Base-by-base conservation (phyloP, 2,113 vertebrate genomes). In the Cariama cristata region DNA sequence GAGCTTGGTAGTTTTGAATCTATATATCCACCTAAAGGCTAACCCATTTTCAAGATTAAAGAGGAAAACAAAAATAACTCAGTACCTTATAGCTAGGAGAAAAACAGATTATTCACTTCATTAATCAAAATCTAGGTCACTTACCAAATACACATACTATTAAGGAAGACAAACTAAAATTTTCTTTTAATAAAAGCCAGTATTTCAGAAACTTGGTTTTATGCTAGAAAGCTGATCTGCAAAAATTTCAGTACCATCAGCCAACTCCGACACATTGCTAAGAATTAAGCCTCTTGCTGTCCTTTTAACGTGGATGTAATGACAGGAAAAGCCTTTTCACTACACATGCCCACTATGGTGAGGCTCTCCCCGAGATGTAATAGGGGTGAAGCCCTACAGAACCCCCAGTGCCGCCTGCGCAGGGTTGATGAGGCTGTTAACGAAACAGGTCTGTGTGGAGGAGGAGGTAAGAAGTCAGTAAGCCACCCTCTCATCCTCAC, bases 111-210 rank as follows among this genome's bases (percentile, higher is more conserved):
- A 95, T 93, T 94, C 84, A 88, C 63, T 80, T 94, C 71, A 86
- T 95, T 94, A 97, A 96, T 84, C 79, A 95, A 93, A 97, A 97
- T 95, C 60, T 93, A 89, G 90, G 79, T 74, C 91, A 84, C 73
- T 68, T 55, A 7, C 77, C 53, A 50, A 86, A 79, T 21, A 64
- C 49, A 73, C 38, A 72, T 38, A 40, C 18, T 72, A 21, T 33
- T 88, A 86, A 93, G 38, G 83, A 80, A 86, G 49, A 84, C n/a
- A 74, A 89, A 92, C 38, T 80, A 52, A 80, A n/a, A 44, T 64
- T 71, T 85, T 75, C 69, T 66, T 38, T 90, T 86, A 66, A 83
- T 22, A 62, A 77, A 81, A 87, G 56, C 23, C 53, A 30, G n/a
- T 5, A 4, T 60, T 88, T 56, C 55, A 62, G 60, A 49, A n/a